Evolutionary conservation across 2,113 vertebrate genomes (phyloP).

Genomic region (Engystomops pustulosus): DNA sequence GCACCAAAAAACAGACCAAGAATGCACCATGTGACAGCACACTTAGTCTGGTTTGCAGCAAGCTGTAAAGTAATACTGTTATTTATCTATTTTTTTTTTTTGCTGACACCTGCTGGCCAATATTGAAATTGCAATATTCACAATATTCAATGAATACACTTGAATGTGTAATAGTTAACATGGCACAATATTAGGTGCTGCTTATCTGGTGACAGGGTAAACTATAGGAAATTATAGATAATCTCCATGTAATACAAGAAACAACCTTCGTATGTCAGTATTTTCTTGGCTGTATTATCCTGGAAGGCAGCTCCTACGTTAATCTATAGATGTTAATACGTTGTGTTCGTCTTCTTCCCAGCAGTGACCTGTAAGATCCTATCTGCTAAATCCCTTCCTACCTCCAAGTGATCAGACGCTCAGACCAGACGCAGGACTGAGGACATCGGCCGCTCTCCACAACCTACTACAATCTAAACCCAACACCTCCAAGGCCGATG

Average conservation of each 20-base stretch:
- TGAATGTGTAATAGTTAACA: not conserved
- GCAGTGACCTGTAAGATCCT: slow-evolving; percentile 64
- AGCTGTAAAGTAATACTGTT: not conserved
- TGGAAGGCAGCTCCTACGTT: not conserved
- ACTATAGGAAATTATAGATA: too few relatives aligned
- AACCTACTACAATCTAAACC: not conserved
- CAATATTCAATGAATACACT: too few relatives aligned
- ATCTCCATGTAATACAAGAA: too few relatives aligned
- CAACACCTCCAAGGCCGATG: slow-evolving; percentile 44
- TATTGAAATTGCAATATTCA: not conserved
- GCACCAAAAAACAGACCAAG: too few relatives aligned
- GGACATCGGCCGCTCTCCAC: slow-evolving; percentile 56
- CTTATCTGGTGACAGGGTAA: not conserved
- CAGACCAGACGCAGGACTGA: slow-evolving; percentile 60
- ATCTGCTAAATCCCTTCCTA: slow-evolving; percentile 46
- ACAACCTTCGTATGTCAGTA: not conserved
- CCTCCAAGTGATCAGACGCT: slow-evolving; percentile 48
- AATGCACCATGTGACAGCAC: too few relatives aligned
- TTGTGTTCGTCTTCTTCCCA: slow-evolving; percentile 63
- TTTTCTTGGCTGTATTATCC: not conserved
- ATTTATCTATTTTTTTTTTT: not conserved
- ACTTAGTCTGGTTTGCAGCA: not conserved
- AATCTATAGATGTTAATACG: slow-evolving; percentile 28
- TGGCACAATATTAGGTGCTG: not conserved
- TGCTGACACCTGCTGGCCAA: not conserved